Evolutionary conservation across 2,113 vertebrate genomes (phyloP).

Genomic region (Cryptotis parvus): DNA sequence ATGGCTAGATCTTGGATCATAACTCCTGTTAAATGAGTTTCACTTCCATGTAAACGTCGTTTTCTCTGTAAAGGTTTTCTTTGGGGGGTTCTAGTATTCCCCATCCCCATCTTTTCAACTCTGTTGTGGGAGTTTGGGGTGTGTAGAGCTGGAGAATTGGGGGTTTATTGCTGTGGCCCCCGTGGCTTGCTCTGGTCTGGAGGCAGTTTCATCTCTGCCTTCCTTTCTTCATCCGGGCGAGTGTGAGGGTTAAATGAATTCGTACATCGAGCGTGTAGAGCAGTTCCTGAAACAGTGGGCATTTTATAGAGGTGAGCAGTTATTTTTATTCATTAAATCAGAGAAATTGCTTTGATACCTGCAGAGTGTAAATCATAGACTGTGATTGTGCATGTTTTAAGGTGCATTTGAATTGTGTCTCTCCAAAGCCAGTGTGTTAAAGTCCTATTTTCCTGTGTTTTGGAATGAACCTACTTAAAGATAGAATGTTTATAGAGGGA

Average conservation of each 20-base stretch:
- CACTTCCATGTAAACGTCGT: neutral
- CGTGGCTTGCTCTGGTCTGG: neutral
- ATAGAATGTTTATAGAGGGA: neutral
- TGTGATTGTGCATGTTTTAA: neutral
- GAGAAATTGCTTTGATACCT: neutral
- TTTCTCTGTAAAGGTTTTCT: slow-evolving; percentile 40
- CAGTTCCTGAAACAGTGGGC: neutral
- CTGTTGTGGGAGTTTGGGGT: neutral
- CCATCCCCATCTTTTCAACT: neutral
- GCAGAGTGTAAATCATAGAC: neutral
- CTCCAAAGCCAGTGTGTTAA: neutral
- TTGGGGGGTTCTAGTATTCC: neutral
- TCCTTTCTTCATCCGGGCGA: neutral
- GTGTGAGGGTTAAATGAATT: neutral
- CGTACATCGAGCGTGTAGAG: neutral
- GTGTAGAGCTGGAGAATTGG: neutral
- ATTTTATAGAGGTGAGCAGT: neutral
- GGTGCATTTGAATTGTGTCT: neutral
- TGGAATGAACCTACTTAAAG: slow-evolving; percentile 9
- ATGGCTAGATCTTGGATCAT: slow-evolving; percentile 23
- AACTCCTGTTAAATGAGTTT: slow-evolving; percentile 66
- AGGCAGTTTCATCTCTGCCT: neutral
- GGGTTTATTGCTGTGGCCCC: neutral
- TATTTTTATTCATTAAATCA: neutral
- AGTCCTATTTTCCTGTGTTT: neutral